Conservation (phyloP, 2,888 invertebrate genomes). For the Boloria selene region DNA sequence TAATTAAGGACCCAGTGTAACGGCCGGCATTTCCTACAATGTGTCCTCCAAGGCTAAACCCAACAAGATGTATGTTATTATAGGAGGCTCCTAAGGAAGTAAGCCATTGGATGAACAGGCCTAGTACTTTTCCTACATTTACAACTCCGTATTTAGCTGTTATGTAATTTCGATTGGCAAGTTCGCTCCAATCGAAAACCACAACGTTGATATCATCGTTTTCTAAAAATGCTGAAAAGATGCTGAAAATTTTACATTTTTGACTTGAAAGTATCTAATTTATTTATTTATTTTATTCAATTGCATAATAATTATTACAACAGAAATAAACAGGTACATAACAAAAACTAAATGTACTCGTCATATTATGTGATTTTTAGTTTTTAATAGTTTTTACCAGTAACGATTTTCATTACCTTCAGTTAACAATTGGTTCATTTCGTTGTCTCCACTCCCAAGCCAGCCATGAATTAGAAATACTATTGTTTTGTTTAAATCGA, state of each 20-base stretch:
- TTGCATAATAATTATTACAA: neutral
- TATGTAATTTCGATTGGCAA: conserved; percentile 19
- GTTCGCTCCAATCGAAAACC: conserved; percentile 22
- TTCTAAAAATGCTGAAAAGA: conserved; percentile 19
- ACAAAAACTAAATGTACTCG: no score
- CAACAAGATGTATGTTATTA: conserved; percentile 61
- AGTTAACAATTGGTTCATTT: conserved; percentile 20
- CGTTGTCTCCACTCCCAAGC: conserved; percentile 22
- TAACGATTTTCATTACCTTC: conserved; percentile 13
- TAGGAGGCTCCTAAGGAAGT: conserved; percentile 40
- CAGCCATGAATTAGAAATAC: conserved; percentile 25
- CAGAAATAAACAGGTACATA: no score
- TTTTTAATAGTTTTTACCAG: neutral
- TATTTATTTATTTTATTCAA: neutral
- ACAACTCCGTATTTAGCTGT: conserved; percentile 18
- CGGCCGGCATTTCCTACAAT: conserved; percentile 65
- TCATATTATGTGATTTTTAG: neutral
- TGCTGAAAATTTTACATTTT: conserved; percentile 2
- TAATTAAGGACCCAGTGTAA: conserved; percentile 49
- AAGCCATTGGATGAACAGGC: conserved; percentile 22
- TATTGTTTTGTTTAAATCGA: conserved; percentile 13
- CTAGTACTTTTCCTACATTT: conserved; percentile 8
- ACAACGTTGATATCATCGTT: conserved; percentile 18
- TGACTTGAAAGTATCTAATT: neutral
- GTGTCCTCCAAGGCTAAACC: conserved; percentile 72